Percentiles rank a stretch among this genome's conserved stretches.
These are phyloP conservation scores for Thalassoma bifasciatum DNA, from an alignment of 2,113 vertebrate genomes.

Conservation along the genomic window DNA sequence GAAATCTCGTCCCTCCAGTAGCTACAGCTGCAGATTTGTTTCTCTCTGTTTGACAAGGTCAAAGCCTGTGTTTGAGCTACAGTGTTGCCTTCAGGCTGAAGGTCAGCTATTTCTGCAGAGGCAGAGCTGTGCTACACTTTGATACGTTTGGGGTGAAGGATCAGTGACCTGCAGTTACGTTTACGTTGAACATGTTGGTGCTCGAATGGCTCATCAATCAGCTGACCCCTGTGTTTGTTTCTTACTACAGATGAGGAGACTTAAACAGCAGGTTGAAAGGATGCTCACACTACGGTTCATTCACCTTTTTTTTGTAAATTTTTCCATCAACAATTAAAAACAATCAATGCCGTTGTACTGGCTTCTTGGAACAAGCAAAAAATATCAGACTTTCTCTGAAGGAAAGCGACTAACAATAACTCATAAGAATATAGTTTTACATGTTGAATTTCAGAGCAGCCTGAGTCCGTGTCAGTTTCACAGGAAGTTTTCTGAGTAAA, in stretches of 20 bases:
- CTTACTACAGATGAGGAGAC: slow-evolving; percentile 43
- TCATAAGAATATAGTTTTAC: too few species aligned
- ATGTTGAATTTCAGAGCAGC: too few species aligned
- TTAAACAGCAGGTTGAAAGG: background rate
- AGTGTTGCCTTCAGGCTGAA: slow-evolving; percentile 39
- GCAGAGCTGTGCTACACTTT: slow-evolving; percentile 31
- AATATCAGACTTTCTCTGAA: background rate
- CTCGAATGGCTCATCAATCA: slow-evolving; percentile 45
- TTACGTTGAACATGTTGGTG: slow-evolving; percentile 41
- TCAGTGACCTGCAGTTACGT: slow-evolving; percentile 43
- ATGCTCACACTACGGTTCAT: background rate
- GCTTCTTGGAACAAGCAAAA: background rate
- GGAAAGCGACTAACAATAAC: too few species aligned
- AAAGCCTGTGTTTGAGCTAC: slow-evolving; percentile 12
- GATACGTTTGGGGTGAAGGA: slow-evolving; percentile 27
- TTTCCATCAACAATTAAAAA: too few species aligned
- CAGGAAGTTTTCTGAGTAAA: too few species aligned
- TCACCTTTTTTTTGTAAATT: too few species aligned
- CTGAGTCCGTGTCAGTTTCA: too few species aligned
- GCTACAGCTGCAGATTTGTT: background rate
- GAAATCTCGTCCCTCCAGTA: background rate
- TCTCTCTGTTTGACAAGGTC: slow-evolving; percentile 52
- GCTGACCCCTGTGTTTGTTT: slow-evolving; percentile 34
- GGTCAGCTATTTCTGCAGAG: slow-evolving; percentile 32
- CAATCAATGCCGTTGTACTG: too few species aligned